phyloP scores from a whole-genome alignment of 2,113 vertebrate genomes.

The Calypte anna region DNA sequence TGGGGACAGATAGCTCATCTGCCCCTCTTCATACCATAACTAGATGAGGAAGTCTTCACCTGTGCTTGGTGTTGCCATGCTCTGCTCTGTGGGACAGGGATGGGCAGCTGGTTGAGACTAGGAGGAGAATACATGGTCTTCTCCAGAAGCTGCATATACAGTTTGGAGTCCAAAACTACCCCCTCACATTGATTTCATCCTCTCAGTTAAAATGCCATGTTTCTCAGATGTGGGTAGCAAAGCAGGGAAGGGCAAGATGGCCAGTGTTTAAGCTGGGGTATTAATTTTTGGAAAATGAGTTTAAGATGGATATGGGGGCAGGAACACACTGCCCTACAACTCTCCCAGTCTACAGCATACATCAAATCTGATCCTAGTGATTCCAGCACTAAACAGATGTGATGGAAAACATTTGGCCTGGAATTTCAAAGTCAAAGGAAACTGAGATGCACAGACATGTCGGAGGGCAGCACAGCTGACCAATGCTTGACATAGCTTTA shows the following conservation, averaged over 20 bases:
- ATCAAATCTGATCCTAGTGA: neutral
- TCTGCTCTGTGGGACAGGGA: neutral
- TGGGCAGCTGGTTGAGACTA: neutral
- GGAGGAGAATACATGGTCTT: neutral
- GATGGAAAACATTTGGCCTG: neutral
- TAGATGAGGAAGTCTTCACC: neutral
- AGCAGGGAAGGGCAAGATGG: neutral
- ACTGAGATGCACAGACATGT: neutral
- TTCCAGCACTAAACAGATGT: neutral
- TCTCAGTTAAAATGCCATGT: neutral
- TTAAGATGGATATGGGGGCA: neutral
- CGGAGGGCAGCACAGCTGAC: neutral
- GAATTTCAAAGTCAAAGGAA: neutral
- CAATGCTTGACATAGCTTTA: neutral
- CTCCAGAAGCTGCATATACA: neutral
- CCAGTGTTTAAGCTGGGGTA: neutral
- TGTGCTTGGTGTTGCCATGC: accelerated
- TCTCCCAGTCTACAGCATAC: neutral
- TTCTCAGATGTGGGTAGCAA: neutral
- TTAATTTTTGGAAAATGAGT: neutral
- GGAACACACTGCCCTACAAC: neutral
- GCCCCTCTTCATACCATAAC: neutral
- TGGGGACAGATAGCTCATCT: neutral
- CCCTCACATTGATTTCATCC: neutral
- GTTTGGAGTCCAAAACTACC: neutral